Evolutionary conservation across 1,140 invertebrate genomes (phyloP), one percentile per base, ranked within the genome.

Genomic region (Conopomorpha cramerella): DNA sequence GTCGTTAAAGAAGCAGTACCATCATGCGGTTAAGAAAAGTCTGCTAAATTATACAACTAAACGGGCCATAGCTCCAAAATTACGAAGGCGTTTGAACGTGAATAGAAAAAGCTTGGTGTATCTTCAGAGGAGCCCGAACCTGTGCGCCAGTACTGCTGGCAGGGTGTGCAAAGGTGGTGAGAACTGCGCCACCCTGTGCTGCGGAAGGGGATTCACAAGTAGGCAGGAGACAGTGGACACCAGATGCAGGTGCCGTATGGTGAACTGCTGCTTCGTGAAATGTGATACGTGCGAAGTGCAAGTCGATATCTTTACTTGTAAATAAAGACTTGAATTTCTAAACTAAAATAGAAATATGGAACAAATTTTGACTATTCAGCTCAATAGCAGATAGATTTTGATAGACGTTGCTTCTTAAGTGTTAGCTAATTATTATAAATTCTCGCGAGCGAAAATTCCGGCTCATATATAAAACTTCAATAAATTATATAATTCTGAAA

Each of bases 251-350:
- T 98, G 95, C 68, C 90, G 87, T 55, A 97, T 97, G 79, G 84
- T 87, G 45, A 96, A 92, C 84, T 98, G 95, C 70, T 98, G 95
- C 74, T 86, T 94, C 52, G 95, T 97, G 11, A 86, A 86, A 30
- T 98, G 95, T 67, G 86, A 94, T 42, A 90, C 83, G 12, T 98
- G 95, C 74, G 74, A 84, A 12, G 81, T 82, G 23, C 84, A 82
- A 38, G 79, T 83, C 17, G 82, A 82, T 35, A 72, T 86, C 38
- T 87, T 84, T 68, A 87, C 84, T 25, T 92, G 89, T 55, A 84
- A 73, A 48, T 77, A 46, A 54, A 8, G n/a, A n/a, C n/a, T n/a
- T n/a, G n/a, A n/a, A n/a, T n/a, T n/a, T n/a, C n/a, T n/a, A n/a
- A n/a, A n/a, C n/a, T n/a, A n/a, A n/a, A n/a, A n/a, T n/a, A n/a